These are phyloP conservation scores for Xestia c-nigrum DNA, from an alignment of 2,888 invertebrate species.

Conservation along the genomic window DNA sequence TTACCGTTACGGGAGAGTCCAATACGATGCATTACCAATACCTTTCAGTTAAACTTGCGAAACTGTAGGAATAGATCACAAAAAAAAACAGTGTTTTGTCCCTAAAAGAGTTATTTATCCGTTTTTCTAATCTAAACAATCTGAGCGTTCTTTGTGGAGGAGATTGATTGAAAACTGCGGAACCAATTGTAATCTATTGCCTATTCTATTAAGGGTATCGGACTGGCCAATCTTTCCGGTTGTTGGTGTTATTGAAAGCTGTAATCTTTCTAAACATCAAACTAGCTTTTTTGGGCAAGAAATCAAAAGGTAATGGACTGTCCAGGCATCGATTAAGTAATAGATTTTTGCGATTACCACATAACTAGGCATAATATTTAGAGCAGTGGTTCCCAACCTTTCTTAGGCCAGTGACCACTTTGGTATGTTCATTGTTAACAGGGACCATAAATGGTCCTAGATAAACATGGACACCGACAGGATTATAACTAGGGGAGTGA, in stretches of 20 bases:
- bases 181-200: constrained; percentile 41
- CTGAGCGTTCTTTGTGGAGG: constrained; percentile 34
- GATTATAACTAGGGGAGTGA: too few species aligned
- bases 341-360: not conserved
- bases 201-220: constrained; percentile 30
- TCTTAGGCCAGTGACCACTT: too few species aligned
- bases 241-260: constrained; percentile 1
- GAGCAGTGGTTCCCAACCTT: too few species aligned
- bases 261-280: not conserved
- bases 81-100: not conserved
- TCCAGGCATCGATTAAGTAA: not conserved
- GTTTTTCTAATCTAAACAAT: not conserved
- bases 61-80: not conserved
- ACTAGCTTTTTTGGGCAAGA: not conserved
- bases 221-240: constrained; percentile 19
- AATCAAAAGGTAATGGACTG: not conserved
- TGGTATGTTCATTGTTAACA: too few species aligned
- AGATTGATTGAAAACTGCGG: constrained; percentile 40
- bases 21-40: not conserved
- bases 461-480: too few species aligned
- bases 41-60: not conserved
- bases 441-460: too few species aligned
- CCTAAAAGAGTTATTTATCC: constrained; percentile 15
- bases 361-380: too few species aligned
- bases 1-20: too few species aligned